phyloP scores from a whole-genome alignment of 2,113 vertebrate species.

The Dicaeum eximium region DNA sequence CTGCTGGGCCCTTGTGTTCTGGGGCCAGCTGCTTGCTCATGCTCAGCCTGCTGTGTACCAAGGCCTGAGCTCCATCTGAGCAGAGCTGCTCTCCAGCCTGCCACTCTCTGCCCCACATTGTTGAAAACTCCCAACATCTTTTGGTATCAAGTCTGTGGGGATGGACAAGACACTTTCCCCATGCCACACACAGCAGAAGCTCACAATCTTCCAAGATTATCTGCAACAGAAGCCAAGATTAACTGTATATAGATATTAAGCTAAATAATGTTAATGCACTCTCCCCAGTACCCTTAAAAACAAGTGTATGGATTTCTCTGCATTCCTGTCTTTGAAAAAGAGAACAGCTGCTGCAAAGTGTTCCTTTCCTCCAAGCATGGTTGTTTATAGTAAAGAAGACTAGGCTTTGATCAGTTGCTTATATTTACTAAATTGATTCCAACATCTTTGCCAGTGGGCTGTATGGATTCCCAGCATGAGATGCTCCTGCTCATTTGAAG shows the following conservation, averaged over 20 bases:
- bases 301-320: fast-evolving
- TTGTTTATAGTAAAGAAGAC: background rate
- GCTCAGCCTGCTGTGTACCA: background rate
- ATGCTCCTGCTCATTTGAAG: slow-evolving; percentile 19
- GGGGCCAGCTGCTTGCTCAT: background rate
- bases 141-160: background rate
- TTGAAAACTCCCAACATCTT: background rate
- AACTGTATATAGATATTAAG: background rate
- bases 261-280: background rate
- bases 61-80: background rate
- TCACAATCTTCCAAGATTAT: background rate
- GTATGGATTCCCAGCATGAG: background rate
- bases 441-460: slow-evolving; percentile 18
- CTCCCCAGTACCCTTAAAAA: background rate
- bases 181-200: background rate
- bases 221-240: background rate
- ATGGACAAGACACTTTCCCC: background rate
- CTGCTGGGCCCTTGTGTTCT: background rate
- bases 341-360: background rate
- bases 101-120: background rate
- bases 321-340: background rate
- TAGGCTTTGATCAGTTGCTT: background rate
- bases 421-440: slow-evolving; percentile 8
- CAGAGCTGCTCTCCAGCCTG: background rate
- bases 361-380: background rate